Percentiles rank a stretch among this genome's conserved stretches.
Evolutionary conservation across 1,140 invertebrate genomes (phyloP).

Genomic region (Holotrichia oblita): DNA sequence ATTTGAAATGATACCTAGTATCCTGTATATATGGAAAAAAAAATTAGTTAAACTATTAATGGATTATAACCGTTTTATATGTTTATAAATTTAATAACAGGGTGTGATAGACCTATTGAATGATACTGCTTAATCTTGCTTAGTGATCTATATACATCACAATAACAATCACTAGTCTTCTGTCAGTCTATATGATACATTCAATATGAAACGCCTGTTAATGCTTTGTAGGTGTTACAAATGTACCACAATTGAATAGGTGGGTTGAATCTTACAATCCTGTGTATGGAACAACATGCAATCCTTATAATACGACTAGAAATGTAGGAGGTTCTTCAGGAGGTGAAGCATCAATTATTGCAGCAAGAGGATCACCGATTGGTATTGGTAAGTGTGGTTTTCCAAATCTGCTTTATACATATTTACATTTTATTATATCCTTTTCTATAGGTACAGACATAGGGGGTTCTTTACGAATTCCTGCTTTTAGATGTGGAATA

Average conservation of each 20-base stretch:
- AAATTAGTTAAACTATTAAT: too few relatives aligned
- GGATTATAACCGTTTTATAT: too few relatives aligned
- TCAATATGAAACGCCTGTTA: too few relatives aligned
- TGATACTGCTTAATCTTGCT: too few relatives aligned
- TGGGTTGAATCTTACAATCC: slow-evolving; percentile 91
- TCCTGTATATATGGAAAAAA: too few relatives aligned
- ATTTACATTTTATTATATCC: background rate
- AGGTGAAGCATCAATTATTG: slow-evolving; percentile 76
- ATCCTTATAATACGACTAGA: slow-evolving; percentile 86
- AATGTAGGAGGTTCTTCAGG: slow-evolving; percentile 88
- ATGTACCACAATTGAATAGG: slow-evolving; percentile 72
- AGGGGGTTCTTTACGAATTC: slow-evolving; percentile 94
- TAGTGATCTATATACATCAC: too few relatives aligned
- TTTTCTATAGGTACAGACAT: slow-evolving; percentile 77
- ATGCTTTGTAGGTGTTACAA: slow-evolving; percentile 38
- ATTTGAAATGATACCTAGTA: too few relatives aligned
- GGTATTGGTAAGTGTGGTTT: background rate
- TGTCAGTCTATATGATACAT: too few relatives aligned
- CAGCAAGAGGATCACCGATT: slow-evolving; percentile 62
- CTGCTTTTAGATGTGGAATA: slow-evolving; percentile 93
- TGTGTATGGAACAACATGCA: slow-evolving; percentile 88
- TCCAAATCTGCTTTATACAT: background rate
- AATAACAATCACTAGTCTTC: too few relatives aligned
- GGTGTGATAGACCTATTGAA: too few relatives aligned
- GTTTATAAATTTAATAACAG: too few relatives aligned